A percentile compares a stretch with the other conserved stretches of the same genome.
These are phyloP conservation scores for Drosophila parabipectinata DNA, from an alignment of 1,140 invertebrate genomes.

Conservation along the genomic window DNA sequence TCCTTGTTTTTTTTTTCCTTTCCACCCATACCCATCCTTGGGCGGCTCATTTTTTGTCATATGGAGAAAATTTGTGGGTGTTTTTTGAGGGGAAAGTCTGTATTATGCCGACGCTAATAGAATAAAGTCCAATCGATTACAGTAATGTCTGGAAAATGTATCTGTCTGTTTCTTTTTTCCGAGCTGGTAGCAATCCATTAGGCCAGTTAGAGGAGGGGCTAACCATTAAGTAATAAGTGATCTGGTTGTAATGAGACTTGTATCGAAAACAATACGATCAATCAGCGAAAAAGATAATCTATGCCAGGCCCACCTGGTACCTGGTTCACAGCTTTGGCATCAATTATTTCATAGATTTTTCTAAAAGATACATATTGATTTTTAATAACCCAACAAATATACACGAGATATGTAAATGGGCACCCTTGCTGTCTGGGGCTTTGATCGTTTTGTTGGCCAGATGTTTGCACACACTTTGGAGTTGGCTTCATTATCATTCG, in stretches of 20 bases:
- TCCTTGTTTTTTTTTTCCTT: background rate
- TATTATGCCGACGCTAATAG: slow-evolving; percentile 54
- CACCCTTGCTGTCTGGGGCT: slow-evolving; percentile 11
- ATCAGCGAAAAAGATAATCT: background rate
- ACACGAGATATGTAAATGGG: slow-evolving; percentile 35
- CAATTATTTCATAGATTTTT: slow-evolving; percentile 20
- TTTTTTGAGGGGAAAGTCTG: slow-evolving; percentile 40
- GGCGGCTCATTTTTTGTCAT: slow-evolving; percentile 37
- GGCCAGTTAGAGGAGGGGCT: slow-evolving; percentile 1
- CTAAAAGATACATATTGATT: slow-evolving; percentile 30
- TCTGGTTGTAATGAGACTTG: slow-evolving; percentile 9
- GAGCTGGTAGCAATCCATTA: slow-evolving; percentile 39
- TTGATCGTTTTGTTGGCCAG: slow-evolving; percentile 61
- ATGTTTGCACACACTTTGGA: slow-evolving; percentile 55
- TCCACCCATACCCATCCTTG: background rate
- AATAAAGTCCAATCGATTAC: slow-evolving; percentile 72
- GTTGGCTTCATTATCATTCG: slow-evolving; percentile 55
- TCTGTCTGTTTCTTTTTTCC: background rate
- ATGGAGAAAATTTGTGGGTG: slow-evolving; percentile 50
- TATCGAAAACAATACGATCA: background rate
- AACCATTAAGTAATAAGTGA: slow-evolving; percentile 1
- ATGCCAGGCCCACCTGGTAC: background rate
- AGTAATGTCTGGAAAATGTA: slow-evolving; percentile 59
- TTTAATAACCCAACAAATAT: slow-evolving; percentile 27
- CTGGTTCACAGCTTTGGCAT: slow-evolving; percentile 6